Base-by-base conservation (phyloP, 2,888 invertebrate species). In the Peribatodes rhomboidaria region DNA sequence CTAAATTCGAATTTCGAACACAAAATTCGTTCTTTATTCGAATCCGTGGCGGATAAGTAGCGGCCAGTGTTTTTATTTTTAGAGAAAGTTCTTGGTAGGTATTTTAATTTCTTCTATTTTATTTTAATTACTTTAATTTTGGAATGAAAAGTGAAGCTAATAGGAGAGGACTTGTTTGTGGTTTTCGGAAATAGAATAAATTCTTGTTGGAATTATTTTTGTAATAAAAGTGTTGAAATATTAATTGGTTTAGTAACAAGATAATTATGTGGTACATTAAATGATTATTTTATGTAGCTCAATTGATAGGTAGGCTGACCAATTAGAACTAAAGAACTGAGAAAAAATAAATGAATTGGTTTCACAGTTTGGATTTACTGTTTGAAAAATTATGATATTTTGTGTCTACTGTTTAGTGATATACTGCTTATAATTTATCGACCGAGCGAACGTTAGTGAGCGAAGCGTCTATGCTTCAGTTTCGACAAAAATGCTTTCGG, bases 1-100 rank as follows among this genome's bases (percentile, higher is more conserved):
- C 76, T 72, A 76, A 68, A 50, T 57, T 65, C 58, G 72, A 47
- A 52, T 69, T 73, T 69, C 55, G 66, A 65, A 68, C 70, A 74
- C 67, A 52, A 61, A 68, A 69, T 67, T 55, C 69, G 60, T 72
- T 71, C 65, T 71, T 67, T 72, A 69, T 69, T 69, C 53, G 72
- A 71, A 68, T 64, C 41, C 35, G 57, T 27, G 42, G 13, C 42
- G 16, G 41, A 3, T 49, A 41, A 42, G 18, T 41, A 71, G 67
- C 55, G 61, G 61, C 37, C 59, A 47, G 49, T 64, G 69, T 62
- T 66, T 35, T 22, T 14, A 39, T 62, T 66, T 35, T 22, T 14
- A 39, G 69, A 70, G 75, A 75, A 68, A 71, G 68, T 63, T 66
- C 57, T 49, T 44, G 57, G 61, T 67, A 66, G 61, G 54, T 68